Percentiles rank a stretch among this genome's conserved stretches.
phyloP scores from a whole-genome alignment of 2,113 vertebrate species.

The Turnix velox region DNA sequence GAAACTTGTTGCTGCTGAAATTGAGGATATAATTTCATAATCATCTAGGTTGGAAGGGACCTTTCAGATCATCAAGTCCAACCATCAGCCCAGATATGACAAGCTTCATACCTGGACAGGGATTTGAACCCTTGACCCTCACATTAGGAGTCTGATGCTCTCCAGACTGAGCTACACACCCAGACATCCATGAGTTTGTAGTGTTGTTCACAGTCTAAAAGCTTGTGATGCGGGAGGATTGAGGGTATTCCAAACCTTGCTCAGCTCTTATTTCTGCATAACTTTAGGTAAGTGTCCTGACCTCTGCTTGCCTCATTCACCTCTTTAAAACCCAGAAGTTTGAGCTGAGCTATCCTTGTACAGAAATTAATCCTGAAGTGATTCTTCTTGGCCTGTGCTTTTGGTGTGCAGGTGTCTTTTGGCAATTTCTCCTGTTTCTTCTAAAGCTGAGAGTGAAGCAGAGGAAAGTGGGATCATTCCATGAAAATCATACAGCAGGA shows the following conservation, averaged over 20 bases:
- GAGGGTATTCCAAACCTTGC: not conserved
- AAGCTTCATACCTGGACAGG: too few relatives aligned
- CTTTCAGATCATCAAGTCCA: too few relatives aligned
- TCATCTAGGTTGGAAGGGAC: too few relatives aligned
- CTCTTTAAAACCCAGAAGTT: not conserved
- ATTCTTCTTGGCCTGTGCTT: not conserved
- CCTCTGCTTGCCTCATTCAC: not conserved
- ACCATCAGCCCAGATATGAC: too few relatives aligned
- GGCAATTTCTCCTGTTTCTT: not conserved
- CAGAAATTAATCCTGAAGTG: not conserved
- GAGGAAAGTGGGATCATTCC: rapidly evolving
- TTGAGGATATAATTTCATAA: too few relatives aligned
- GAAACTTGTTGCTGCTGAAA: not conserved
- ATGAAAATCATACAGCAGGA: not conserved
- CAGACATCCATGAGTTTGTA: not conserved
- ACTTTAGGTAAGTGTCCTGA: not conserved
- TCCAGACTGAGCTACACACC: too few relatives aligned
- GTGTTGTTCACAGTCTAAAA: not conserved
- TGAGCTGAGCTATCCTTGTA: not conserved
- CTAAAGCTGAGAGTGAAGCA: not conserved
- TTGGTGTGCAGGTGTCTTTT: not conserved
- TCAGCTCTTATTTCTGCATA: not conserved
- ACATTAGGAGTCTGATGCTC: too few relatives aligned
- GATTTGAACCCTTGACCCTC: too few relatives aligned
- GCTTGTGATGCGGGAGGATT: not conserved